phyloP scores from a whole-genome alignment of 2,888 invertebrate genomes.

The Trisateles emortualis region DNA sequence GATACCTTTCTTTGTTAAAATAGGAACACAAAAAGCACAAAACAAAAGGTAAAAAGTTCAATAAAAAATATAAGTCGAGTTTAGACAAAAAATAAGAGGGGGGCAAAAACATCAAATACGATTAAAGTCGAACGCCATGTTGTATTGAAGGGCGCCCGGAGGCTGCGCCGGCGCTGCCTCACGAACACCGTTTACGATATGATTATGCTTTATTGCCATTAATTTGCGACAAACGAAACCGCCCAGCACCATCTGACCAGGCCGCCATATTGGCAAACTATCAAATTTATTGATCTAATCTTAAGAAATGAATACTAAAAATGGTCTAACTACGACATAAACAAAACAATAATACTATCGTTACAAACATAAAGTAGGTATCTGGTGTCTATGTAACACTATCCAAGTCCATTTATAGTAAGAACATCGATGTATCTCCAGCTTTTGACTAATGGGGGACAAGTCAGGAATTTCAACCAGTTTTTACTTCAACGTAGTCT shows the following conservation, averaged over 20 bases:
- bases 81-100: slow-evolving; percentile 12
- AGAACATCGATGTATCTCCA: background rate
- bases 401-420: background rate
- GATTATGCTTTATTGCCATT: slow-evolving; percentile 84
- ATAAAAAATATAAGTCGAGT: slow-evolving; percentile 28
- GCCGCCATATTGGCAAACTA: slow-evolving; percentile 69
- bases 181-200: slow-evolving; percentile 75
- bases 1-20: too few relatives aligned
- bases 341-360: background rate
- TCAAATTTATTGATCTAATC: slow-evolving; percentile 65
- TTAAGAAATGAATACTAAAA: slow-evolving; percentile 31
- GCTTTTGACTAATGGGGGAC: background rate
- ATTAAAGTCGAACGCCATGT: slow-evolving; percentile 68
- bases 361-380: background rate
- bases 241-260: slow-evolving; percentile 72
- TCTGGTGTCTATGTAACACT: background rate
- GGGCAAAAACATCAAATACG: slow-evolving; percentile 44
- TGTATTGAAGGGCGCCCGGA: slow-evolving; percentile 70
- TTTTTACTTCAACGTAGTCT: too few relatives aligned
- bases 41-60: slow-evolving; percentile 25
- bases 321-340: background rate
- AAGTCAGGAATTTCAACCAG: too few relatives aligned
- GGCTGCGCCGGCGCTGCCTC: slow-evolving; percentile 60
- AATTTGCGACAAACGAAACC: slow-evolving; percentile 84
- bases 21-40: too few relatives aligned